phyloP scores from a whole-genome alignment of 2,888 invertebrate genomes.

The Polyploca ridens region DNA sequence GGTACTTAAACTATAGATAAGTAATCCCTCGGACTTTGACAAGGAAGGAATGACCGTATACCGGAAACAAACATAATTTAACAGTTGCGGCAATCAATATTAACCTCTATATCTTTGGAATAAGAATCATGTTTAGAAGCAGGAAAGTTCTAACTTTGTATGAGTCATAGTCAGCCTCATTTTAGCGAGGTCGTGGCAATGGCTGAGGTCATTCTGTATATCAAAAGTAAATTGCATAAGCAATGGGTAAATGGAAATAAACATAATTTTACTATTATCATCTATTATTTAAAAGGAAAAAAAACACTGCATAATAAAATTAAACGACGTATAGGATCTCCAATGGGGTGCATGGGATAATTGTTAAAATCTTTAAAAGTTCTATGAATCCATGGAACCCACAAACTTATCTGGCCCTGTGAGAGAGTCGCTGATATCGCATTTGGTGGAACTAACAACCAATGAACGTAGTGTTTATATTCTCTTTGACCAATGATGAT shows the following conservation, averaged over 20 bases:
- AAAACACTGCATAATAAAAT: too few relatives aligned
- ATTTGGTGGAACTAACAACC: too few relatives aligned
- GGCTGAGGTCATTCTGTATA: conserved; percentile 22
- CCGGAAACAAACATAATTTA: neutral
- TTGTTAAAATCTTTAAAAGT: neutral
- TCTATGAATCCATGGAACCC: neutral
- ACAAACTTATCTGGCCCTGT: too few relatives aligned
- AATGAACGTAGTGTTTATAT: too few relatives aligned
- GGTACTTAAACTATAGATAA: too few relatives aligned
- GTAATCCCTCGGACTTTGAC: neutral
- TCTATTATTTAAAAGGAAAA: too few relatives aligned
- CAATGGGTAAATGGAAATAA: conserved; percentile 14
- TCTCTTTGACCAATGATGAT: too few relatives aligned
- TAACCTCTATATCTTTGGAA: neutral
- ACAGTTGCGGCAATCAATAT: neutral
- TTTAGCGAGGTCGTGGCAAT: conserved; percentile 23
- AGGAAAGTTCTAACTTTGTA: neutral
- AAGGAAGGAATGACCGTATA: neutral
- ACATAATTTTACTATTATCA: neutral
- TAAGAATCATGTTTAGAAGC: conserved; percentile 6
- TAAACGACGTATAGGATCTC: too few relatives aligned
- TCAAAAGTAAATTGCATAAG: conserved; percentile 21
- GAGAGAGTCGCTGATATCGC: too few relatives aligned
- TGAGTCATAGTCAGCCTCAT: conserved; percentile 1
- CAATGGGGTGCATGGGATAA: too few relatives aligned